These are phyloP conservation scores for Tichodroma muraria DNA, from an alignment of 2,113 vertebrate genomes.

Conservation along the genomic window DNA sequence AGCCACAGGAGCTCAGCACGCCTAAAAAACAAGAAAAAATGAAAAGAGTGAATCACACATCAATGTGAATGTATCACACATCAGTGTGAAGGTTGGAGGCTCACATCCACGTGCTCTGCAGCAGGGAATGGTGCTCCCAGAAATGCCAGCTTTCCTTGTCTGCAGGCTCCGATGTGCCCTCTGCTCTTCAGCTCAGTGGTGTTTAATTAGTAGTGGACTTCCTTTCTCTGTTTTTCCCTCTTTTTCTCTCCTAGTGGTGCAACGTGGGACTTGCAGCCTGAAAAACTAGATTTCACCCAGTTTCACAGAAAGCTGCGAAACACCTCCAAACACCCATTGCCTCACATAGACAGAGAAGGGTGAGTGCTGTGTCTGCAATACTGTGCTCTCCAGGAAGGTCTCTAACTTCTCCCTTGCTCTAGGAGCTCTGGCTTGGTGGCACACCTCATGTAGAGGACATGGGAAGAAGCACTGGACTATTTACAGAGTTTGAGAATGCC, in stretches of 20 bases:
- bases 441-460: fast-evolving
- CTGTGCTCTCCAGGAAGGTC: neutral
- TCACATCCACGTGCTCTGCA: fast-evolving
- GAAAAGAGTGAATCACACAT: fast-evolving
- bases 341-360: constrained; percentile 93
- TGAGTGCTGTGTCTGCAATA: constrained; percentile 50
- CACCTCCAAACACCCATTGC: constrained; percentile 82
- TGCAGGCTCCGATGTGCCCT: fast-evolving
- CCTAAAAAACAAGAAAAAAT: neutral
- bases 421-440: neutral
- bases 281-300: constrained; percentile 94
- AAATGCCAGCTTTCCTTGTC: neutral
- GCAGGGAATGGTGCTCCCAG: neutral
- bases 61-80: too few relatives aligned
- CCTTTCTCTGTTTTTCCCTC: neutral
- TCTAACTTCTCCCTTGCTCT: neutral
- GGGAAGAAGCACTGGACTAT: neutral
- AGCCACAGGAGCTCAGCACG: neutral
- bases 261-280: constrained; percentile 94
- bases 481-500: neutral
- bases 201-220: neutral
- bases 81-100: neutral
- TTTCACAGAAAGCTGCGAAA: constrained; percentile 86
- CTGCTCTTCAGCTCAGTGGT: neutral
- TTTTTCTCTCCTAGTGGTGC: constrained; percentile 77